Conservation (phyloP, 53 echinoderm and acorn worm species). For the Hippasteria phrygiana region DNA sequence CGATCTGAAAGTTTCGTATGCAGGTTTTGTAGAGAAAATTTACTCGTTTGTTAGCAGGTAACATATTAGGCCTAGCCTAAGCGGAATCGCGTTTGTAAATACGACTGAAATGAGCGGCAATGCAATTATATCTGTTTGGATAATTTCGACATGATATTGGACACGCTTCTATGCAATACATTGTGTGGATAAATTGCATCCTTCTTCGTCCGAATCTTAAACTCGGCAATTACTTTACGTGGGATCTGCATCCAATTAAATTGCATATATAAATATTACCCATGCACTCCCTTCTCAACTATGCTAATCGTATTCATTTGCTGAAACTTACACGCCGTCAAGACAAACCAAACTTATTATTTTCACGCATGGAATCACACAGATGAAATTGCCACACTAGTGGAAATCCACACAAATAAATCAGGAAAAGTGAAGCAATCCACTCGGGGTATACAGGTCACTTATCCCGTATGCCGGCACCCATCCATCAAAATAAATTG, state of each 20-base stretch:
- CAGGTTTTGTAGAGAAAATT: too few relatives aligned
- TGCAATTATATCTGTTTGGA: too few relatives aligned
- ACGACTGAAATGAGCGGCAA: too few relatives aligned
- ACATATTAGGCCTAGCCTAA: too few relatives aligned
- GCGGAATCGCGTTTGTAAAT: too few relatives aligned
- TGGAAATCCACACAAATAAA: background rate
- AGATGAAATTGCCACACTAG: background rate
- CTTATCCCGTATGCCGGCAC: background rate
- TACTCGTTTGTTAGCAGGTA: too few relatives aligned
- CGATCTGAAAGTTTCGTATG: too few relatives aligned
- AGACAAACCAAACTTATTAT: background rate
- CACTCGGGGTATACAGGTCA: background rate
- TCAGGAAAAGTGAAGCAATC: constrained; percentile 7
- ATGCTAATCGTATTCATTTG: background rate
- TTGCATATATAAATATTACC: background rate
- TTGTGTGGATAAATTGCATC: too few relatives aligned
- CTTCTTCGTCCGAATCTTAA: too few relatives aligned
- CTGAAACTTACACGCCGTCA: background rate
- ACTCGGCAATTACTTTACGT: too few relatives aligned
- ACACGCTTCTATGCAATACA: too few relatives aligned
- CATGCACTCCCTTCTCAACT: background rate
- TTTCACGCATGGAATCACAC: constrained; percentile 10
- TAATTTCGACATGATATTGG: too few relatives aligned
- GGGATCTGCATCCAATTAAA: background rate
- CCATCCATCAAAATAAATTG: constrained; percentile 55